Evolutionary conservation across 23 tunicate genomes (phyloP).

Genomic region (Trididemnum miniatum): DNA sequence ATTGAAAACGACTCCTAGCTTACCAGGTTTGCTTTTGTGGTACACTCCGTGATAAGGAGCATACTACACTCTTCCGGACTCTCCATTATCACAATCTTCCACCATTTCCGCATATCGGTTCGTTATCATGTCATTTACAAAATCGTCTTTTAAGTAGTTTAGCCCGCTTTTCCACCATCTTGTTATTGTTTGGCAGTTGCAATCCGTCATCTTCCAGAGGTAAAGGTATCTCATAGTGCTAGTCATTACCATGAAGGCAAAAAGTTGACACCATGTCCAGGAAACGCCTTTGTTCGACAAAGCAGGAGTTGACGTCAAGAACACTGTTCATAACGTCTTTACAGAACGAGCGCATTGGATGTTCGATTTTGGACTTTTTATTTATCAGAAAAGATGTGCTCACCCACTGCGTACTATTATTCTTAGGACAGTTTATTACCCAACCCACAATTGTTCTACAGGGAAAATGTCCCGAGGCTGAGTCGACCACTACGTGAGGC

Average conservation of each 20-base stretch:
- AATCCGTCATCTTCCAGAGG: constrained; percentile 18
- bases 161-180: constrained; percentile 33
- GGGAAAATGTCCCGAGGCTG: constrained; percentile 30
- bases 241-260: neutral
- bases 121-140: constrained; percentile 25
- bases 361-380: neutral
- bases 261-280: constrained; percentile 27
- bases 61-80: constrained; percentile 29
- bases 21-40: constrained; percentile 46
- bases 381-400: constrained; percentile 26
- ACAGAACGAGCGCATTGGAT: constrained; percentile 22
- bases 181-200: constrained; percentile 21
- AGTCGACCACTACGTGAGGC: constrained; percentile 11
- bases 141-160: constrained; percentile 23
- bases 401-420: neutral
- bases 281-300: constrained; percentile 28
- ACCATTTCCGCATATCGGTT: constrained; percentile 52
- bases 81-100: neutral
- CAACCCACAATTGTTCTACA: constrained; percentile 44
- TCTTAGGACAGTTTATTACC: constrained; percentile 33
- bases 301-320: too few species aligned
- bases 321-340: neutral
- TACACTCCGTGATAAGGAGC: constrained; percentile 56
- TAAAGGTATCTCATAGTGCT: constrained; percentile 48
- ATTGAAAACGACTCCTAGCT: constrained; percentile 44